Conservation (phyloP, 2,797 vertebrate genomes). For the Chrysolophus pictus region DNA sequence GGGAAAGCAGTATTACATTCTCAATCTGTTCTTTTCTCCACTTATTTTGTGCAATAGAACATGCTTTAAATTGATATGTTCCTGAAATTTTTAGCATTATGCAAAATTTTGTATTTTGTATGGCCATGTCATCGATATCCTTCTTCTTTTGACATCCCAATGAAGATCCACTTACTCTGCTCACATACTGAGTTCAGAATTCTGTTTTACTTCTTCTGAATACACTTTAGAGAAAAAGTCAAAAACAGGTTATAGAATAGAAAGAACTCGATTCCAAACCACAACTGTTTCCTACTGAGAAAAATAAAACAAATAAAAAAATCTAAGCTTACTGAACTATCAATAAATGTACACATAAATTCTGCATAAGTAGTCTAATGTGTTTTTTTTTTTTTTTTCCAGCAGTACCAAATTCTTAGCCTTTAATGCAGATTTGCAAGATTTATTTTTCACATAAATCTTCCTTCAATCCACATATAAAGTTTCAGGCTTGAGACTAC, state of each 20-base stretch:
- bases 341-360: background rate
- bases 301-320: background rate
- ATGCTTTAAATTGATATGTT: background rate
- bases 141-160: background rate
- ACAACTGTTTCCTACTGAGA: background rate
- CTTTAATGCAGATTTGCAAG: background rate
- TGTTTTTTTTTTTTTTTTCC: background rate
- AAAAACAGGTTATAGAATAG: background rate
- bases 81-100: fast-evolving
- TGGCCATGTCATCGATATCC: background rate
- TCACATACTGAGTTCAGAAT: background rate
- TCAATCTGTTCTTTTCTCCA: background rate
- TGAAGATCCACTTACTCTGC: background rate
- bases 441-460: background rate
- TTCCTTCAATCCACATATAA: background rate
- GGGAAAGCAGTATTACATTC: background rate
- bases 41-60: background rate
- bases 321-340: background rate
- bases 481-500: background rate
- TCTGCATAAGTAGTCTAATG: background rate
- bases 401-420: background rate
- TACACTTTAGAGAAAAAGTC: background rate
- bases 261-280: background rate
- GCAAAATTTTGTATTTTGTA: background rate
- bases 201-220: background rate